Evolutionary conservation across 2,888 invertebrate genomes (phyloP), one percentile per base, ranked within the genome.

Genomic region (Arctia plantaginis): DNA sequence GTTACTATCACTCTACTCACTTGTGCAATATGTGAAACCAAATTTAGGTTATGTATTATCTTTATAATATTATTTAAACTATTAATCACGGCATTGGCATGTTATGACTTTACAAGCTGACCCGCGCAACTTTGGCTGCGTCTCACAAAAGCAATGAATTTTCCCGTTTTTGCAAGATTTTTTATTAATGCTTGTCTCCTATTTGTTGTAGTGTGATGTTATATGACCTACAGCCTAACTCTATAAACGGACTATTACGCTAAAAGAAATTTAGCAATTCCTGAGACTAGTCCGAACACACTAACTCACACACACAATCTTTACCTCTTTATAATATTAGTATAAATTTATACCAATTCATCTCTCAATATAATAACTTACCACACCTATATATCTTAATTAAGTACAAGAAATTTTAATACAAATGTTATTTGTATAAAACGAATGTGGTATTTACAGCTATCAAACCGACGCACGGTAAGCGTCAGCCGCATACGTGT

Each of bases 401-500:
- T 72, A 73, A 77, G 65, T 69, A 41, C n/a, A 66, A 68, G 47
- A 74, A 76, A 82, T 84, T 78, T 77, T 51, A 67, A 71, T 73
- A 76, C 74, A 76, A 73, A 76, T 76, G 55, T 68, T 77, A 75
- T 71, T 69, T 68, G 73, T 74, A 66, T 76, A 73, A 72, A 79
- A 74, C 74, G 67, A 83, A 78, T 83, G 83, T 67, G 82, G 79
- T 88, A 86, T 90, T 90, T 88, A 88, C 86, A 86, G 82, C 84
- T 85, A 88, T 89, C 86, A 83, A 86, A 85, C 85, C 74, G 78
- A 82, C n/a, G n/a, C n/a, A n/a, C 80, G 75, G 83, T 81, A 80
- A 82, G 83, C 88, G 90, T 90, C 91, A 89, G 82, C 80, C 90
- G 85, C 87, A 88, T 83, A 88, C 88, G 82, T 86, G 86, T 88